Evolutionary conservation across 1,140 invertebrate species (phyloP), one percentile per base, ranked within the genome.

Genomic region (Hydropsyche tenuis): DNA sequence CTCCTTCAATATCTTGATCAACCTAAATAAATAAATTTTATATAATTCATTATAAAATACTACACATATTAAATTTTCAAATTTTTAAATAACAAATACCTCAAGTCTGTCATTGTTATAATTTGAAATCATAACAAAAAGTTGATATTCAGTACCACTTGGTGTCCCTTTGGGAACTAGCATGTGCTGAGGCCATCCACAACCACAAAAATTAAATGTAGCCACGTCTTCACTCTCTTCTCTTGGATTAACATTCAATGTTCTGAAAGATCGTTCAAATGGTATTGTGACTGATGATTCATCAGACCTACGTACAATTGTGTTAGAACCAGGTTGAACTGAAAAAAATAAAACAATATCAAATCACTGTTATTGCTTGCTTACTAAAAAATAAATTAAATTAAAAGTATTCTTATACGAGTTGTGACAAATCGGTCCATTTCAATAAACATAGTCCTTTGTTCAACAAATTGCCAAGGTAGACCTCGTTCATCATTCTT

Each of bases 171-270:
- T 91, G 0, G 93, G 91, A 51, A 94, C 83, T 0, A 96, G 84
- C 89, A 95, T 69, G 79, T 96, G 92, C 51, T 94, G 89, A 0
- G 94, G 93, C 93, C 93, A 95, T 53, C 94, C 93, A 79, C 93
- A 95, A 45, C 93, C 92, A 82, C 93, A 94, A 86, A 89, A 92
- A 80, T 91, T 90, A 83, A 90, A 91, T 73, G 85, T 80, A 1
- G 85, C 83, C 4, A 85, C 73, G 0, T 75, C 77, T 1, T 82
- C 84, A 18, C 73, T 77, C 4, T 80, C 79, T 12, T 79, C 77
- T 5, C 87, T 87, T 1, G 87, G 82, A 73, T 82, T 87, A 4
- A 79, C 78, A 0, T 87, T 87, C 69, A 91, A 79, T 79, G 90
- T 88, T 22, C 90, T 86, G 88, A 91, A 92, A 0, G 89, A 90